phyloP scores from a whole-genome alignment of 2,113 vertebrate species.

The Shinisaurus crocodilurus region DNA sequence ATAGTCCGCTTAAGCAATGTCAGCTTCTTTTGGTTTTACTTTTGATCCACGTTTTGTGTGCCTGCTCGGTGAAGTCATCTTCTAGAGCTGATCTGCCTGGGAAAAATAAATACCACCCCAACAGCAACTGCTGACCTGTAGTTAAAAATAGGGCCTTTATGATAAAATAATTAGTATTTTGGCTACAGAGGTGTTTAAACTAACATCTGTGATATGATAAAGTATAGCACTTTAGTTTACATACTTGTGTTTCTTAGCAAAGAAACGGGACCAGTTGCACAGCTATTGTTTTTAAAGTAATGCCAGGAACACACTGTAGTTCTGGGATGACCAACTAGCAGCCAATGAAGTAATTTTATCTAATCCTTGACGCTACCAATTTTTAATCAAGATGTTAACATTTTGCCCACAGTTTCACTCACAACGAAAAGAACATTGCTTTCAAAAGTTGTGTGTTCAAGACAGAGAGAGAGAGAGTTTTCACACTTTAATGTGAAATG shows the following conservation, averaged over 20 bases:
- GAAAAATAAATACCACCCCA: neutral
- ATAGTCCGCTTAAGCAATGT: neutral
- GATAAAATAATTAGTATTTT: conserved; percentile 32
- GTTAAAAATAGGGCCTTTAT: conserved; percentile 31
- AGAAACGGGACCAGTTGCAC: conserved; percentile 30
- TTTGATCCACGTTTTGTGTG: conserved; percentile 3
- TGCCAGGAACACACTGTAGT: neutral
- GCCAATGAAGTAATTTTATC: neutral
- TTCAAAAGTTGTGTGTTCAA: neutral
- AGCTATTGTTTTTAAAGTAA: conserved; percentile 17
- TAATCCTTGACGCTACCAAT: neutral
- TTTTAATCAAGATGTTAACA: neutral
- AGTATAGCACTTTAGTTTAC: conserved; percentile 1
- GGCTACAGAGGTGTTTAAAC: conserved; percentile 16
- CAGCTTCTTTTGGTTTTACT: conserved; percentile 24
- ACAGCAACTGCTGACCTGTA: conserved; percentile 24
- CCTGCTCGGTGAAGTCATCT: conserved; percentile 2
- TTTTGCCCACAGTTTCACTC: neutral
- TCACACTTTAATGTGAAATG: neutral
- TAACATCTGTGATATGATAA: neutral
- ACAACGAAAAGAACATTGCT: neutral
- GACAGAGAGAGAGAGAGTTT: neutral
- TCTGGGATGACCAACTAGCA: neutral
- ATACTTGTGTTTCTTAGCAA: conserved; percentile 18
- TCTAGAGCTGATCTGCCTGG: conserved; percentile 16